Evolutionary conservation across 2,797 vertebrate genomes (phyloP), one percentile per base, ranked within the genome.

Genomic region (Sorex maritimensis): DNA sequence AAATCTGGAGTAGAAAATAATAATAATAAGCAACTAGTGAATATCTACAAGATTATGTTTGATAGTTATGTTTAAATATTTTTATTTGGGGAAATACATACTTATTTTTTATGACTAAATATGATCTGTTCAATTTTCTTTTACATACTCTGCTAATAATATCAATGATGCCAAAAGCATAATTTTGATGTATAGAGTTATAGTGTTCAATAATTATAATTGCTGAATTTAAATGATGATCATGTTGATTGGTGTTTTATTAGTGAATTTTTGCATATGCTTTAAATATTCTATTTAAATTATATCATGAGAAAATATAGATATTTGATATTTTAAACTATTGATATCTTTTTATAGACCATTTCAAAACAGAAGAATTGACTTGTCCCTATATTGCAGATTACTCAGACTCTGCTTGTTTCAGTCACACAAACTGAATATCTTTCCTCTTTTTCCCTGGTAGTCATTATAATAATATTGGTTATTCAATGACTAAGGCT

Each of bases 31-130:
- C 79, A 80, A 52, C 11, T 52, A 9, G 2, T 75, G 23, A 63
- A 30, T 78, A 21, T 68, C 80, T 79, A 52, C 63, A 85, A 14
- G 52, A 52, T 61, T 69, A 24, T 85, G 15, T 28, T 55, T 55
- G 21, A 65, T 65, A 61, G 55, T 92, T 84, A 34, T 52, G 4
- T n/a, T 88, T 44, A 68, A 85, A 75, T 75, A 26, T 9, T 9
- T 30, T 52, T 81, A 81, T 10, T 88, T 71, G 75, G 77, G 46
- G 75, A 92, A 55, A 86, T 89, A 24, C 19, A 15, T 46, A 61
- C 8, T 77, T 19, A 61, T 12, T 77, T 19, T 14, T 85, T 75
- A 19, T 71, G 44, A 11, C 4, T 81, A 86, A 92, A 81, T 55
- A 63, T 8, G 38, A 28, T 88, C 19, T 34, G 30, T 77, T 41